phyloP scores from a whole-genome alignment of 2,113 vertebrate genomes.

The Galeopterus variegatus region DNA sequence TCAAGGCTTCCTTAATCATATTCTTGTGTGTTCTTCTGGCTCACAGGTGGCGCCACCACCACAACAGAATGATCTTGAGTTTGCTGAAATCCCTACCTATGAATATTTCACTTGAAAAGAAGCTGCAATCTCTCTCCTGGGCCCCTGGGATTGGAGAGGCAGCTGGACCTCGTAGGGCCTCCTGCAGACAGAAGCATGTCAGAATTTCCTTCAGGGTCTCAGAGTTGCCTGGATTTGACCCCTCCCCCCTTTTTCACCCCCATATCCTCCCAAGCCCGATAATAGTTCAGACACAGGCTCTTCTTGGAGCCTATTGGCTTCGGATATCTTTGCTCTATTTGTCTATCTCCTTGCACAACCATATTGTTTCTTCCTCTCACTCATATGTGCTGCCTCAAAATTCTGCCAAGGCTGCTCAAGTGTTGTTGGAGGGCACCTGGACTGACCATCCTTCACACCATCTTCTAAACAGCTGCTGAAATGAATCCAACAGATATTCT shows the following conservation, averaged over 20 bases:
- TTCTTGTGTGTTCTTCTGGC: background rate
- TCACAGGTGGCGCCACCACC: background rate
- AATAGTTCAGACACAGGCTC: background rate
- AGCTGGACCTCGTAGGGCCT: background rate
- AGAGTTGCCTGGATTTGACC: background rate
- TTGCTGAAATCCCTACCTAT: slow-evolving; percentile 14
- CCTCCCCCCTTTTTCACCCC: background rate
- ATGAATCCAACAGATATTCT: background rate
- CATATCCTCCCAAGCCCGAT: background rate
- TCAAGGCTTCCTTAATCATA: background rate
- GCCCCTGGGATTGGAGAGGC: background rate
- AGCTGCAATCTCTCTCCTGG: background rate
- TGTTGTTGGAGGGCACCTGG: background rate
- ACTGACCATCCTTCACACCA: background rate
- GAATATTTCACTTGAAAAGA: slow-evolving; percentile 60
- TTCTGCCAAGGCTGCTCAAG: background rate
- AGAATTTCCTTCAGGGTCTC: background rate
- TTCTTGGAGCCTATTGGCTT: background rate
- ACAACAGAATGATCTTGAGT: background rate
- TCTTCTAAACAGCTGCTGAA: background rate
- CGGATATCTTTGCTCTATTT: background rate
- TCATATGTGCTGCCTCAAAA: background rate
- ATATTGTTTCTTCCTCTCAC: background rate
- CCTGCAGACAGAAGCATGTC: background rate
- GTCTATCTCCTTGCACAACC: background rate